These are phyloP conservation scores for Coregonus suidteri DNA, from an alignment of 2,797 vertebrate genomes.

Conservation along the genomic window DNA sequence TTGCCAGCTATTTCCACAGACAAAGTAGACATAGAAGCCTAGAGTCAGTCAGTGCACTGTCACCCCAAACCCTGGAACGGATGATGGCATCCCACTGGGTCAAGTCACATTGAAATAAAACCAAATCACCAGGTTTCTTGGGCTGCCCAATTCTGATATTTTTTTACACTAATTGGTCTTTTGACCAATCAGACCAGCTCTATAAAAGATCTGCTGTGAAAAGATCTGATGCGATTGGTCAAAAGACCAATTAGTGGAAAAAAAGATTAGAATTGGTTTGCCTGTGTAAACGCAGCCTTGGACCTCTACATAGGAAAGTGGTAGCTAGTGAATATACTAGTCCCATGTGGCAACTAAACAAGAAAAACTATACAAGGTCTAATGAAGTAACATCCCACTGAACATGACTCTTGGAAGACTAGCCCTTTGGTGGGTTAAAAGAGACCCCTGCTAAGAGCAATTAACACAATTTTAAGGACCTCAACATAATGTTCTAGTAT, in stretches of 20 bases:
- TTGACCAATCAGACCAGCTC: too few relatives aligned
- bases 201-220: too few relatives aligned
- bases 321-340: background rate
- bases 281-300: background rate
- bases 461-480: background rate
- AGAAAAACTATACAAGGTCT: background rate
- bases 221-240: too few relatives aligned
- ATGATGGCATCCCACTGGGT: slow-evolving; percentile 54
- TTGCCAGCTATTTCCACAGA: slow-evolving; percentile 60
- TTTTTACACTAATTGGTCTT: too few relatives aligned
- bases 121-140: background rate
- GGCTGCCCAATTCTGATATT: too few relatives aligned
- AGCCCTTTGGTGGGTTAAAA: background rate
- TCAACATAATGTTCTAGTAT: background rate
- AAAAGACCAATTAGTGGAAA: too few relatives aligned
- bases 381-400: background rate
- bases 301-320: background rate
- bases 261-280: too few relatives aligned
- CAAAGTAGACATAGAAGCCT: slow-evolving; percentile 10
- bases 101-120: slow-evolving; percentile 61
- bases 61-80: slow-evolving; percentile 51
- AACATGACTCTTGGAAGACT: background rate
- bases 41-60: slow-evolving; percentile 41
- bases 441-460: background rate
- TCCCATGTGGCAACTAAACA: background rate